Base-by-base conservation (phyloP, 2,797 vertebrate genomes). In the Semotilus atromaculatus region DNA sequence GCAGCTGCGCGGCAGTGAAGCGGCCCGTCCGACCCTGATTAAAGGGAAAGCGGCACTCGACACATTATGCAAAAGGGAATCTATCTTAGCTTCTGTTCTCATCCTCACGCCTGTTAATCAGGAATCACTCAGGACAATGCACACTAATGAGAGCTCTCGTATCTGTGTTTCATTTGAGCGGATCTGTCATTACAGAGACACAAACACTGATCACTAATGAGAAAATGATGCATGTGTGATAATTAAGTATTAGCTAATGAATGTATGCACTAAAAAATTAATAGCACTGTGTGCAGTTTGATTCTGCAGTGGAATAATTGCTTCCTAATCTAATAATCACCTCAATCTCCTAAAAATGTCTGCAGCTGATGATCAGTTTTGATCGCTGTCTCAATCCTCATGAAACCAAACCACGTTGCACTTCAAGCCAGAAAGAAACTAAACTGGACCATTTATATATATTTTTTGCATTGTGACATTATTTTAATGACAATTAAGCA, bases 181-280 rank as follows among this genome's bases (percentile, higher is more conserved):
- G 48, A 80, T 80, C 60, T 14, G 43, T 34, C 26, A 51, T 80
- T 67, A 80, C 62, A 18, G 74, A 26, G 51, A 40, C 43, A 51
- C 14, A 68, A 48, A 68, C 77, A 38, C 78, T 85, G 72, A 85
- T 73, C 64, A 21, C 60, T 74, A 60, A 74, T 18, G 58, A 66
- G 55, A 40, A 66, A 40, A 64, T 53, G 43, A 66, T 53, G 16
- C 31, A 14, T 78, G n/a, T 73, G 34, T 74, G 76, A 45, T 78
- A 78, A 78, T 78, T 45, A 64, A 26, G 31, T 19, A 80, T 67
- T n/a, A 29, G 40, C 11, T 80, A 80, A 80, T 80, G 43, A 67
- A 80, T 10, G 40, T n/a, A 14, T 23, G 62, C 43, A 31, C 62
- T 51, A 19, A 23, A 10, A 40, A 43, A 62, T 43, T 4, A 78